Base-by-base conservation (phyloP, 2,888 invertebrate genomes). In the Habrosyne pyritoides region DNA sequence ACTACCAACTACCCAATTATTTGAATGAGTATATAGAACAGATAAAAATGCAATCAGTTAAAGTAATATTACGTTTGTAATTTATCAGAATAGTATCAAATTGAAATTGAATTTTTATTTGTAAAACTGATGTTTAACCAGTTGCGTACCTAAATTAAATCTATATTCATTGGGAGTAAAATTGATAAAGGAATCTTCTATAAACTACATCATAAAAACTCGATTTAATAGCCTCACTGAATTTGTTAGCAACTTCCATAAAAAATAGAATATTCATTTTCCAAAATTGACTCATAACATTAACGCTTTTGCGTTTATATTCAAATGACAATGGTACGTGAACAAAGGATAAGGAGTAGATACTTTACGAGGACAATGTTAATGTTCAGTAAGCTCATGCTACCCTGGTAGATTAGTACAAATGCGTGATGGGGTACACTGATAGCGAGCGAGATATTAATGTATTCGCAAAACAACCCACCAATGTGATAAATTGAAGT, bases 401-500 rank as follows among this genome's bases (percentile, higher is more conserved):
- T 42, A 8, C 8, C 42, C 54, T 56, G 60, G 53, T 51, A 63
- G 59, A 60, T 71, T 59, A 66, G 57, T 65, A 48, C 53, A 54
- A 61, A 57, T 53, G 60, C 56, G 55, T 46, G 55, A 48, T 54
- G 59, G n/a, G 59, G 57, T 54, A 42, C 58, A 53, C 51, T 21
- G 59, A 61, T 60, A 63, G 42, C 52, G 33, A 21, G 26, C 24
- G 42, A 42, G 33, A 57, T 59, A 67, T 61, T 63, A 66, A 70
- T 68, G 67, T 58, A 54, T 58, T 64, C 53, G 46, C 42, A 21
- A 53, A 18, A 47, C 51, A 48, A 51, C 42, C n/a, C 60, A 64
- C 69, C 66, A 66, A 73, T 68, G 64, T 73, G 63, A 71, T 65
- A 55, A 64, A 74, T 63, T 59, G 59, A 60, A 54, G 55, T 57